Evolutionary conservation across 2,113 vertebrate species (phyloP).

Genomic region (Otis tarda): DNA sequence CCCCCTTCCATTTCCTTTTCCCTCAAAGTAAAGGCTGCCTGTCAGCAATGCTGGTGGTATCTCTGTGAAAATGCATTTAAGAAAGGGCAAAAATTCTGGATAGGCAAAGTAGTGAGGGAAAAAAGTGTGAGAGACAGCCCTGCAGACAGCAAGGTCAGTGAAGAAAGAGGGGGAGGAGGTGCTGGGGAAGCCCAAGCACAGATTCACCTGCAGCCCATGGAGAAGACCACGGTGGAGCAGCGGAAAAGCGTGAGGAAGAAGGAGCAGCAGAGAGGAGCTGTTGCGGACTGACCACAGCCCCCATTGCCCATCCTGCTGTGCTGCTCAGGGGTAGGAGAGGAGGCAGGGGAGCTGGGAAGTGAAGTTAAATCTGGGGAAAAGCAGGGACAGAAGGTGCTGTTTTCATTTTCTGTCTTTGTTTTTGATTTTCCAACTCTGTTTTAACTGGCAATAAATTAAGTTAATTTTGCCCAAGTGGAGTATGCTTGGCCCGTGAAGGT

Average conservation of each 20-base stretch:
- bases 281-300: too few relatives aligned
- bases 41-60: fast-evolving
- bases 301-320: neutral
- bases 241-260: neutral
- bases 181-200: neutral
- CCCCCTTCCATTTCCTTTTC: neutral
- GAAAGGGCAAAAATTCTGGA: neutral
- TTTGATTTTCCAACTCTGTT: neutral
- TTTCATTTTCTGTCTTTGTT: neutral
- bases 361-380: neutral
- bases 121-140: neutral
- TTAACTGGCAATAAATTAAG: neutral
- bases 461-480: neutral
- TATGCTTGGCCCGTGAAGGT: neutral
- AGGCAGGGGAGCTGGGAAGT: neutral
- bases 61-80: neutral
- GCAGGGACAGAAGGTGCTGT: neutral
- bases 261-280: neutral
- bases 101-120: neutral
- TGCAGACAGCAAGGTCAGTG: neutral
- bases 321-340: neutral
- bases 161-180: neutral
- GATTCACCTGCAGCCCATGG: neutral
- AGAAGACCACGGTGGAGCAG: neutral
- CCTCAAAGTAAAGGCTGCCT: neutral